Evolutionary conservation across 2,888 invertebrate species (phyloP), one percentile per base, ranked within the genome.

Genomic region (Drosophila borborema): DNA sequence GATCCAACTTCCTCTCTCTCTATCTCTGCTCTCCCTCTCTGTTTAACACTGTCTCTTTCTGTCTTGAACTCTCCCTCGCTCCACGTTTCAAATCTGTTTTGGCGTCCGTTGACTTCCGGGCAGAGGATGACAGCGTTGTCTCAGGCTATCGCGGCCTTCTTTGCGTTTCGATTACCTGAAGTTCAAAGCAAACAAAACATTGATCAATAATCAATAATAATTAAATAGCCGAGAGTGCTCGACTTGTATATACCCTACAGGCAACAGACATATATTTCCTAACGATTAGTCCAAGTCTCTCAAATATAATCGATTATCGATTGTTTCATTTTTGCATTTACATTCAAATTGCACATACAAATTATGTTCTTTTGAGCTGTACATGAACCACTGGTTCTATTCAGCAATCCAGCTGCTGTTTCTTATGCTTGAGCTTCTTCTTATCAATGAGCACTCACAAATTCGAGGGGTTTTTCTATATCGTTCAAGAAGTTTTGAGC

Each of bases 91-190:
- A 53, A 64, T 77, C 53, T 61, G 80, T 56, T 68, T 49, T 59
- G 53, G 54, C 61, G 46, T 58, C 43, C 69, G 43, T 67, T 67
- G 80, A 78, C 64, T 89, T 78, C 60, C 72, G 60, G 68, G 63
- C 64, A 69, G 68, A 16, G 74, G 74, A 54, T 38, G 54, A 72
- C 63, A 41, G 79, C 64, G 59, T 73, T 81, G 64, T 85, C 64
- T 81, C 68, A 74, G 84, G 89, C 89, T 80, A 59, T 64, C 68
- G 64, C 66, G 80, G 89, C 84, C 86, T 76, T 82, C 43, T 71
- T 82, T 54, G 54, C 72, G 74, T 41, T 66, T 72, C 59, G 65
- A 64, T 88, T 79, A 90, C 84, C 90, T 84, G 70, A 16, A 59
- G 54, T 43, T 23, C 3, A 53, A 16, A 36, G n/a, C 23, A 65